A percentile compares a stretch with the other conserved stretches of the same genome.
Evolutionary conservation across 2,113 vertebrate species (phyloP).

Genomic region (Plotosus lineatus): DNA sequence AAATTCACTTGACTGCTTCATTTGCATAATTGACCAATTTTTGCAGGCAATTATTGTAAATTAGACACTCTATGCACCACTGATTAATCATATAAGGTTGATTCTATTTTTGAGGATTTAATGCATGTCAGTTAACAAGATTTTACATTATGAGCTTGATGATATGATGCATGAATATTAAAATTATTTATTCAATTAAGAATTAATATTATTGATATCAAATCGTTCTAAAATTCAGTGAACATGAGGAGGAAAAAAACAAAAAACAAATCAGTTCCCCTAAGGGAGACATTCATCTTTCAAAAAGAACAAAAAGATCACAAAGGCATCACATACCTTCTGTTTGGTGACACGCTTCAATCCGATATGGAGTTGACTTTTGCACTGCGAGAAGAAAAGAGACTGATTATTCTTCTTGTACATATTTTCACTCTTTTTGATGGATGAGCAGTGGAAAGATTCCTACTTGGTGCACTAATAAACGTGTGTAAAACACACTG

Average conservation of each 20-base stretch:
- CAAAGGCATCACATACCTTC: conserved; percentile 52
- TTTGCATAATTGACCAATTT: conserved; percentile 30
- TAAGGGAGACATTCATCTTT: background rate
- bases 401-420: conserved; percentile 1
- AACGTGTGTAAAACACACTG: background rate
- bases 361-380: conserved; percentile 55
- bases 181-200: too few relatives aligned
- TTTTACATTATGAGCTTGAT: background rate
- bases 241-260: background rate
- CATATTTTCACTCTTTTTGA: background rate
- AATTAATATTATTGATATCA: too few relatives aligned
- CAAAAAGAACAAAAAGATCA: background rate
- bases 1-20: conserved; percentile 15
- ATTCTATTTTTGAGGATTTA: background rate
- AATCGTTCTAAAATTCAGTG: background rate
- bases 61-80: background rate
- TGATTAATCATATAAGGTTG: conserved; percentile 9
- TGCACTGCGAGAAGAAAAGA: conserved; percentile 47
- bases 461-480: background rate
- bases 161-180: background rate
- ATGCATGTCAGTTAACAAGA: conserved; percentile 1
- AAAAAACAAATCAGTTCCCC: background rate
- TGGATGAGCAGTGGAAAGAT: background rate
- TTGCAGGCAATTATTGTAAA: conserved; percentile 11
- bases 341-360: conserved; percentile 61